Base-by-base conservation (phyloP, 1,140 invertebrate genomes). In the Zaprionus camerounensis region DNA sequence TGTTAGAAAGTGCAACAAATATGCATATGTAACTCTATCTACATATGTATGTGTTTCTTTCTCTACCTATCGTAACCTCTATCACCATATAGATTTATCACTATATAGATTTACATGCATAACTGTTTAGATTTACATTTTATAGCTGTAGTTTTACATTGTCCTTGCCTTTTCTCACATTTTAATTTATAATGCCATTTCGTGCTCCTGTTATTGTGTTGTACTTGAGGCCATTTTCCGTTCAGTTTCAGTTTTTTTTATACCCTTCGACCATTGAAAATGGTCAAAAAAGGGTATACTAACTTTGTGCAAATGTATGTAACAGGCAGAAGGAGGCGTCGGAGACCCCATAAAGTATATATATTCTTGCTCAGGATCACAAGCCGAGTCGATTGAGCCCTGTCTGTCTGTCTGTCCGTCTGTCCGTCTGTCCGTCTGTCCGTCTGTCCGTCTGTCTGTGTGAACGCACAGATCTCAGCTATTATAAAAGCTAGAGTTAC, bases 101-200 rank as follows among this genome's bases (percentile, higher is more conserved):
- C n/a, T 46, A 3, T 17, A 46, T 17, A 11, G 7, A 46, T n/a
- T 46, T 46, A 46, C 41, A n/a, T 17, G n/a, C 11, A 17, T 17
- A 46, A 46, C 41, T 46, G 41, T 46, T 34, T 11, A 20, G 7
- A 46, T 46, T 15, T 38, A 38, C 13, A 38, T 49, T 22, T 22
- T 51, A 51, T 65, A 22, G 12, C 17, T 51, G 31, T 9, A 24
- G n/a, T 51, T 22, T 57, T 12, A 44, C 58, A 5, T 63, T 63
- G 31, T 28, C 53, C 34, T 51, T 76, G 58, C 11, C 31, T 53
- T 75, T 73, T 69, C 17, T 74, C 46, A 67, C 46, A 86, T 87
- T 80, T 80, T 64, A 83, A 88, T 78, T 88, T 83, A 71, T 73
- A 81, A 87, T 80, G 41, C 59, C 41, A 59, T 71, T 53, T 51